Percentiles rank a stretch among this genome's conserved stretches.
Conservation (phyloP, 2,797 vertebrate genomes). For the Delichon dasypus region DNA sequence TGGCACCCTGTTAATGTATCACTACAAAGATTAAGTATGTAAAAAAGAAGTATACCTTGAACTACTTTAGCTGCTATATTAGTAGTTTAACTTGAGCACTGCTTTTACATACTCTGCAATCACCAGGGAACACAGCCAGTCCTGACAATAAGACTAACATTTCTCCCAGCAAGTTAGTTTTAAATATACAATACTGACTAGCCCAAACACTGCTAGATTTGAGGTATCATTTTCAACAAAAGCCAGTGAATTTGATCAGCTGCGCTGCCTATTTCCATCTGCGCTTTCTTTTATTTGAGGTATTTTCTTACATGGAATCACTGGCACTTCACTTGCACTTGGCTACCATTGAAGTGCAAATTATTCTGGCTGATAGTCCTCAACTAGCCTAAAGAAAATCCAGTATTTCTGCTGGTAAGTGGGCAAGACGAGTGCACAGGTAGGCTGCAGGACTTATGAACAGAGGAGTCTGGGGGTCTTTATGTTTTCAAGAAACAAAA, state of each 20-base stretch:
- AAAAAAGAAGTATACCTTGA: neutral
- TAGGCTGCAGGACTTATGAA: neutral
- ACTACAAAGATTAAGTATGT: neutral
- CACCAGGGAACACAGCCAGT: neutral
- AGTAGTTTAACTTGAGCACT: neutral
- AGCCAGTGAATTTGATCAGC: neutral
- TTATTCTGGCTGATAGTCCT: neutral
- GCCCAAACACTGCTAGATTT: neutral
- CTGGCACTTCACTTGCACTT: neutral
- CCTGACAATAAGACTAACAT: neutral
- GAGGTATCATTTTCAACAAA: neutral
- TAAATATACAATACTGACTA: neutral
- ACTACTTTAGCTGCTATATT: neutral
- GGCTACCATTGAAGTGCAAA: neutral
- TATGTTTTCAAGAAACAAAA: neutral
- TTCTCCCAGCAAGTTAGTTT: neutral
- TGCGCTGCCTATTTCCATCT: neutral
- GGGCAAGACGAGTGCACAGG: neutral
- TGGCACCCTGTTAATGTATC: neutral
- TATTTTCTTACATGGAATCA: neutral
- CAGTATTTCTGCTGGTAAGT: neutral
- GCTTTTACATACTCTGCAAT: neutral
- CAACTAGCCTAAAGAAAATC: neutral
- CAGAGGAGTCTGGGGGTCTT: neutral
- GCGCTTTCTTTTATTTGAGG: neutral